Conservation (phyloP, 2,888 invertebrate species). For the Eucera pruinosa region DNA sequence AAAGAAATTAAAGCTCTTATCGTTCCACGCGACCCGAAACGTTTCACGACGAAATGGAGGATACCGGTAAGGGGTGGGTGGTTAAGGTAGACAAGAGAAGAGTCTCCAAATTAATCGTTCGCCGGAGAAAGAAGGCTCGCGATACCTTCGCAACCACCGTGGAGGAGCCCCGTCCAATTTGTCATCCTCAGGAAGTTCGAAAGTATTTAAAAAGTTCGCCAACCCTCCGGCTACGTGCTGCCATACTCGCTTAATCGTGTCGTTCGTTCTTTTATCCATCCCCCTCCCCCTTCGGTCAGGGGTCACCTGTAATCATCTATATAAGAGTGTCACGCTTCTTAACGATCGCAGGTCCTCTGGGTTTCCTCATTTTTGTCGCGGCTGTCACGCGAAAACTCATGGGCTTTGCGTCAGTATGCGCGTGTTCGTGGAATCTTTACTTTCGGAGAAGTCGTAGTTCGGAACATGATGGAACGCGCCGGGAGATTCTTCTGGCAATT, state of each 20-base stretch:
- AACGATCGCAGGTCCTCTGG: conserved; percentile 53
- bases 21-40: conserved; percentile 27
- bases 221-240: conserved; percentile 71
- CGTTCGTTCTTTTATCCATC: conserved; percentile 42
- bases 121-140: conserved; percentile 45
- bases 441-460: conserved; percentile 51
- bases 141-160: conserved; percentile 57
- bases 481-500: not conserved
- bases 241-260: conserved; percentile 74
- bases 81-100: conserved; percentile 50
- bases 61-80: conserved; percentile 5
- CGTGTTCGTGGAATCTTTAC: conserved; percentile 29
- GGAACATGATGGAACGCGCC: not conserved
- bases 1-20: conserved; percentile 54
- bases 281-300: conserved; percentile 7
- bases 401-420: no score
- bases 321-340: conserved; percentile 56
- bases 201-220: conserved; percentile 84
- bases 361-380: conserved; percentile 10
- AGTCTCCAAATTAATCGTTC: conserved; percentile 65
- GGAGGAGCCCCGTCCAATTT: conserved; percentile 80
- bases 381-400: conserved; percentile 12
- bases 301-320: no score
- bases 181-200: conserved; percentile 82
- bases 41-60: conserved; percentile 25